These are phyloP conservation scores for Polia nebulosa DNA, from an alignment of 2,888 invertebrate species.

Conservation along the genomic window DNA sequence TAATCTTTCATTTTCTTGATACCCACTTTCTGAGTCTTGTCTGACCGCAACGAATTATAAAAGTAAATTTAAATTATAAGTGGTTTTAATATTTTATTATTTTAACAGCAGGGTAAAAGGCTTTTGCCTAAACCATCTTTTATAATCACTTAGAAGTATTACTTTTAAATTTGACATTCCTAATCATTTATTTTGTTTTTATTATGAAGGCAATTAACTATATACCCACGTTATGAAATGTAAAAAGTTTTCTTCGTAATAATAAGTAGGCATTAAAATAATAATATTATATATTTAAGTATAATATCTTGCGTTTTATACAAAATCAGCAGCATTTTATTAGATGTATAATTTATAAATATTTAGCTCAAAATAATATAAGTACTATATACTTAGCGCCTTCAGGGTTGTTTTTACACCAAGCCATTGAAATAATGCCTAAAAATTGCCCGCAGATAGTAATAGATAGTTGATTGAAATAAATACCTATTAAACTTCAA, in stretches of 20 bases:
- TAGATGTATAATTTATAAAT: conserved; percentile 25
- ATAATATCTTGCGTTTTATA: conserved; percentile 22
- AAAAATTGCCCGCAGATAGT: conserved; percentile 15
- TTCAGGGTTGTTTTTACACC: conserved; percentile 35
- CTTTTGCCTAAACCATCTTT: conserved; percentile 55
- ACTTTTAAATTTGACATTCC: conserved; percentile 13
- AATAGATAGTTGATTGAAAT: conserved; percentile 34
- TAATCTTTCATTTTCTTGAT: not conserved
- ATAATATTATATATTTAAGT: not conserved
- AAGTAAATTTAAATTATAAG: conserved; percentile 41
- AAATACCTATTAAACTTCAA: conserved; percentile 1
- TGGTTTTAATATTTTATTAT: conserved; percentile 52
- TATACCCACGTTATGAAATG: conserved; percentile 19
- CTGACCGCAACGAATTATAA: conserved; percentile 20
- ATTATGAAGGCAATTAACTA: not conserved
- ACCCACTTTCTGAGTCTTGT: conserved; percentile 1
- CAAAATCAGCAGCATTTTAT: conserved; percentile 33
- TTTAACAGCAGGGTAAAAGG: conserved; percentile 61
- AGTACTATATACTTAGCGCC: conserved; percentile 23
- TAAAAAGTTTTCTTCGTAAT: conserved; percentile 5
- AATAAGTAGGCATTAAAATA: not conserved
- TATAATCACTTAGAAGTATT: conserved; percentile 19
- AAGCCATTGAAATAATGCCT: conserved; percentile 24
- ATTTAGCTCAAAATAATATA: conserved; percentile 38
- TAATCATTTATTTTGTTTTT: conserved; percentile 1